Evolutionary conservation across 2,888 invertebrate genomes (phyloP), one percentile per base, ranked within the genome.

Genomic region (Amblyjoppa proteus): DNA sequence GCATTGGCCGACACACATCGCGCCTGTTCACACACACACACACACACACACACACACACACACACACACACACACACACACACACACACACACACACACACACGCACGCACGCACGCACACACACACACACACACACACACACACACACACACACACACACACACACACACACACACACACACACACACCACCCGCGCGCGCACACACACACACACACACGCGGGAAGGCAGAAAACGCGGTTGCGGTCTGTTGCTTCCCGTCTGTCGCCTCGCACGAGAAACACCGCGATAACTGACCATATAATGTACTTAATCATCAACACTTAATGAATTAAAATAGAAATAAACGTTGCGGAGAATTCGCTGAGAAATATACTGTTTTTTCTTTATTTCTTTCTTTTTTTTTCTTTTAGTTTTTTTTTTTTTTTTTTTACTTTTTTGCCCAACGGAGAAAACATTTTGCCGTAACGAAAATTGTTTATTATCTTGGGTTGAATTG

Each of bases 191-290:
- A 20, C 20, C 20, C 20, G 20, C 0, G 20, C 20, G 20, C 0
- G 20, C 20, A 20, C 20, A 20, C 20, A 20, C 20, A 20, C 20
- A 20, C 20, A 20, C 20, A 16, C 25, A 70, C 61, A 71, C 56
- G 31, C 68, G 64, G 56, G 76, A 85, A 68, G 75, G 53, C 58
- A 68, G 79, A 82, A 61, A 85, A 79, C 66, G 71, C 75, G 71
- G 85, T 85, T 85, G 85, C 85, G 85, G 85, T 85, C 82, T 76
- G 78, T 25, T 85, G 85, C 85, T 82, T 85, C 75, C 70, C 82
- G 85, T 79, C 82, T 51, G 79, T 81, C 85, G 84, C 69, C 81
- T 74, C 77, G 61, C 20, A 74, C 45, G 61, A 69, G 78, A 56
- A 79, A 81, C 77, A 71, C 69, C 75, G 20, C 85, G 85, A 85